Percentiles rank a stretch among this genome's conserved stretches.
Conservation (phyloP, 2,113 vertebrate genomes). For the Baryphthengus martii region DNA sequence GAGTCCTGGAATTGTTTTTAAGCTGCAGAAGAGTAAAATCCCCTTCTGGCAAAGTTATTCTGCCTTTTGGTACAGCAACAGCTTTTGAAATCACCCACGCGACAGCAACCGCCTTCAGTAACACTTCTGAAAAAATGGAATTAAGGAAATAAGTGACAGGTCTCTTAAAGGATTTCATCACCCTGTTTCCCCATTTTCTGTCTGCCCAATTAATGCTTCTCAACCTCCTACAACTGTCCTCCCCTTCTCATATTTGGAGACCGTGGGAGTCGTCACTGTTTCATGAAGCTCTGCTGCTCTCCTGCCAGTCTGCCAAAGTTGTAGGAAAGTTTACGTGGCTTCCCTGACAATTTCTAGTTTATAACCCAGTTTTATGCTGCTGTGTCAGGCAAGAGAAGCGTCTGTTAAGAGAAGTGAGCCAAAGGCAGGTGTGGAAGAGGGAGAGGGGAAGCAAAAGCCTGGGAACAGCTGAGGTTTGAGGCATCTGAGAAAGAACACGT, state of each 20-base stretch:
- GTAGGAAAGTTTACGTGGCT: constrained; percentile 33
- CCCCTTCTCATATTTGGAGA: constrained; percentile 27
- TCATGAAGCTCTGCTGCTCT: constrained; percentile 13
- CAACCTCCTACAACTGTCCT: constrained; percentile 1
- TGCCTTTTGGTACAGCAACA: background rate
- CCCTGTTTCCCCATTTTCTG: background rate
- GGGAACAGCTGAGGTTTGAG: background rate
- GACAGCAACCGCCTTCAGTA: background rate
- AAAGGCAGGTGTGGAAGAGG: background rate
- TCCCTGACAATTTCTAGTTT: constrained; percentile 15
- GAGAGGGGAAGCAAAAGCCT: background rate
- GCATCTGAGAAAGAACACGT: background rate
- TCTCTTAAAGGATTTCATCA: constrained; percentile 19
- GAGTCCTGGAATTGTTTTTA: background rate
- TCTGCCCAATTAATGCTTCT: background rate
- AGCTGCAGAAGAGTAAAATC: background rate
- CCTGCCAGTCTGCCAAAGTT: background rate
- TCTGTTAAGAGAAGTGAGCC: constrained; percentile 3
- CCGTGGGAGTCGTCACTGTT: background rate
- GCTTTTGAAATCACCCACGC: background rate
- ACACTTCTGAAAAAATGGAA: constrained; percentile 4
- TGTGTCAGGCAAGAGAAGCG: constrained; percentile 21
- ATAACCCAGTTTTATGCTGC: constrained; percentile 11
- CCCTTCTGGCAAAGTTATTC: background rate
- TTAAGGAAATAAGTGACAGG: constrained; percentile 9